Conservation (phyloP, 2,113 vertebrate species). For the Eulemur macaco region DNA sequence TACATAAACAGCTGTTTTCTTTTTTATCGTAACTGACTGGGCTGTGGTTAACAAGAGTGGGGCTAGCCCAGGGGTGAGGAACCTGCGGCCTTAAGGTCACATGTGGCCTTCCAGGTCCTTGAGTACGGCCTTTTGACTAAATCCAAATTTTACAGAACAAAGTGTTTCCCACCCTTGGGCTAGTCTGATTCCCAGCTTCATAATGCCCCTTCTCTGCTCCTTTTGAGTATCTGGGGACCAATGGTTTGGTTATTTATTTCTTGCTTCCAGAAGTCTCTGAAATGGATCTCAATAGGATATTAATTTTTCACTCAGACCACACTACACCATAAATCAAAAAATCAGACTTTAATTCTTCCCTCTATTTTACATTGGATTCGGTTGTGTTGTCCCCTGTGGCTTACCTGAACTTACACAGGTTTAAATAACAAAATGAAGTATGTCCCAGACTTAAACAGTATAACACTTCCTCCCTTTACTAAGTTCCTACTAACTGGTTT, state of each 20-base stretch:
- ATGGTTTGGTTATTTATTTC: neutral
- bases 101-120: no score
- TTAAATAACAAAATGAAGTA: neutral
- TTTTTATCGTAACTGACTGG: neutral
- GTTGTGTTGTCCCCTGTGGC: neutral
- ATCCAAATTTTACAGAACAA: no score
- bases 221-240: neutral
- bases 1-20: neutral
- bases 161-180: no score
- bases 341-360: neutral
- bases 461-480: neutral
- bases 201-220: neutral
- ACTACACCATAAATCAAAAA: neutral
- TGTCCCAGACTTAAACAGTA: neutral
- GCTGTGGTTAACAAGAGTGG: neutral
- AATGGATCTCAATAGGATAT: neutral
- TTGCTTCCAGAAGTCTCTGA: neutral
- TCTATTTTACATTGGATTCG: neutral
- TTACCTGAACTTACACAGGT: neutral
- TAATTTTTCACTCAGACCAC: neutral
- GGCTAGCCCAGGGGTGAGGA: no score
- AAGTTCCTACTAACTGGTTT: neutral
- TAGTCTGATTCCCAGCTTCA: neutral
- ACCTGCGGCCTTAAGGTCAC: no score
- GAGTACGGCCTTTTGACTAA: no score